Evolutionary conservation across 2,888 invertebrate genomes (phyloP).

Genomic region (Drosophila paramelanica): DNA sequence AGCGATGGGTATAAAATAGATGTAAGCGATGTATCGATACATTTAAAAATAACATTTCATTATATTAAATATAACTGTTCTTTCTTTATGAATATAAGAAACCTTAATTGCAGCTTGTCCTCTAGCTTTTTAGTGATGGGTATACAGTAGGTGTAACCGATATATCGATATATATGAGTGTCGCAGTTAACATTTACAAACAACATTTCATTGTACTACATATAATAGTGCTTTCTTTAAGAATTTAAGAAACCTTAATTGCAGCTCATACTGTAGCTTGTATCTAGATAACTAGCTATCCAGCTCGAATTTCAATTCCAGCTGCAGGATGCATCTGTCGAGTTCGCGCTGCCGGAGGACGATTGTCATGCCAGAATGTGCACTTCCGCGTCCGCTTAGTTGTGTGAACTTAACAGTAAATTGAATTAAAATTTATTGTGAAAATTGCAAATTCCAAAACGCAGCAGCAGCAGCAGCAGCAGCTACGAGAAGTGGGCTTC

Average conservation of each 20-base stretch:
- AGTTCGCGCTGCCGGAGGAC: constrained; percentile 48
- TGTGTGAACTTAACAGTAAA: constrained; percentile 75
- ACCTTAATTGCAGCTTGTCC: no score
- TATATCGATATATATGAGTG: no score
- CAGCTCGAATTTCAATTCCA: constrained; percentile 40
- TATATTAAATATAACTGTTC: no score
- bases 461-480: constrained; percentile 33
- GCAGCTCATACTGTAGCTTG: constrained; percentile 45
- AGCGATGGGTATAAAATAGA: no score
- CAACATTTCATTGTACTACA: no score
- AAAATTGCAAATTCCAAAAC: constrained; percentile 78
- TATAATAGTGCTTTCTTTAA: background rate
- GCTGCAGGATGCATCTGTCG: constrained; percentile 44
- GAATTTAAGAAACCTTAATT: background rate
- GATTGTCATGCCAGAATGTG: constrained; percentile 81
- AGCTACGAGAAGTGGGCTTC: constrained; percentile 42
- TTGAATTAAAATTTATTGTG: constrained; percentile 82
- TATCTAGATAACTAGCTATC: constrained; percentile 40
- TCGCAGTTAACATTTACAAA: no score
- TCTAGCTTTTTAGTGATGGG: no score
- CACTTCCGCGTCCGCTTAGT: constrained; percentile 79
- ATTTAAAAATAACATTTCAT: no score
- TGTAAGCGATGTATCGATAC: no score
- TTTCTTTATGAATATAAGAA: no score
- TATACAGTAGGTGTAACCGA: no score